Conservation (phyloP, 2,888 invertebrate genomes). For the Elgonia sp. region DNA sequence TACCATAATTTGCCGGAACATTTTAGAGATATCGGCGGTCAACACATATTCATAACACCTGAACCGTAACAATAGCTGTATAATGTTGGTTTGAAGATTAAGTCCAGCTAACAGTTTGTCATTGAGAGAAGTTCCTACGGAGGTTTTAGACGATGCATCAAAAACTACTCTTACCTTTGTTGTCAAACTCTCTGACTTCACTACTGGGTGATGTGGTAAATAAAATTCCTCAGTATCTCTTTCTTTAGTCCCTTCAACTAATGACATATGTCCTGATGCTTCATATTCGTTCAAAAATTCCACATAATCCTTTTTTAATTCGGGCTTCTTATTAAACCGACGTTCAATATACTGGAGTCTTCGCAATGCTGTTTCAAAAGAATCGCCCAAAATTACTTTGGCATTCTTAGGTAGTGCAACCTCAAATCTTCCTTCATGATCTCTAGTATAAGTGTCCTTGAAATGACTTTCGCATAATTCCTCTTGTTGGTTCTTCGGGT, state of each 20-base stretch:
- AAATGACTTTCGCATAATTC: background rate
- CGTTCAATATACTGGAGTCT: constrained; percentile 18
- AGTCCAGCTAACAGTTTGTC: constrained; percentile 41
- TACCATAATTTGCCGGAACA: background rate
- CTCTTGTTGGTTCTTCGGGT: background rate
- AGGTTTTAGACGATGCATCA: constrained; percentile 38
- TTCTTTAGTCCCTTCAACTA: background rate
- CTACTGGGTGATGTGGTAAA: constrained; percentile 54
- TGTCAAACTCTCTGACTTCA: constrained; percentile 29
- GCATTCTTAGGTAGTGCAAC: constrained; percentile 4
- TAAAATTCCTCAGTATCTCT: background rate
- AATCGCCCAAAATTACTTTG: constrained; percentile 17
- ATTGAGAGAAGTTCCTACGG: constrained; percentile 34
- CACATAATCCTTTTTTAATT: background rate
- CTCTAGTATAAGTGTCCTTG: background rate
- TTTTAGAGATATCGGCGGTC: background rate
- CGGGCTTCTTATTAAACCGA: background rate
- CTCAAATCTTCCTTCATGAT: constrained; percentile 18
- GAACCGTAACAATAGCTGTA: constrained; percentile 1
- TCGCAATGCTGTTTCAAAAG: background rate
- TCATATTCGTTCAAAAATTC: constrained; percentile 22
- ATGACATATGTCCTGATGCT: constrained; percentile 17
- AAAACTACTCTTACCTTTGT: constrained; percentile 38
- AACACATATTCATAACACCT: constrained; percentile 8
- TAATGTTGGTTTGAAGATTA: constrained; percentile 31